Base-by-base conservation (phyloP, 2,888 invertebrate species). In the Epirrita christyi region DNA sequence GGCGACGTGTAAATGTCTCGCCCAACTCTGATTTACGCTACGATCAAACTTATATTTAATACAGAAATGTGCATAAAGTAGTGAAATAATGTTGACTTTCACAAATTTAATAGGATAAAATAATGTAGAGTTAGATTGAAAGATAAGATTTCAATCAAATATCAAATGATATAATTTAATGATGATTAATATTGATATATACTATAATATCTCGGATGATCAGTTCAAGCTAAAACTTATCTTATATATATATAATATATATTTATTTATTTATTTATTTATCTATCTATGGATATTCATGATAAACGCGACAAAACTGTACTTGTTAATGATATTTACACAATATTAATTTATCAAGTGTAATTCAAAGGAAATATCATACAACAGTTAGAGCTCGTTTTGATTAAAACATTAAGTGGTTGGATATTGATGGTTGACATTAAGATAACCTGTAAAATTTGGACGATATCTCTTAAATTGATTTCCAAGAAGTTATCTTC, bases 21-120 rank as follows among this genome's bases (percentile, higher is more conserved):
- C 27, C 38, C 42, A 46, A 50, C 54, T 49, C 58, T 65, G 67
- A 65, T 63, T 65, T 67, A 67, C 60, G 43, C 38, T 41, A 46
- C 34, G 49, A 40, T 61, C 44, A 60, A 56, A 61, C 46, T 58
- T 45, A 61, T 56, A 55, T 49, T 42, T 47, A 50, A 44, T 45
- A n/a, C 38, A 50, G 43, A 49, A 63, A 53, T 59, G 60, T 59
- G 42, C 54, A 37, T 59, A 59, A 54, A 54, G 47, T 47, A 43
- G 29, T 14, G 27, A 13, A 59, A 15, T 50, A 10, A 59, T 59
- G 46, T 47, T 50, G 6, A 36, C 36, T 45, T 54, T 29, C 29
- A 36, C 13, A 15, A 21, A 43, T 43, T 43, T 48, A 44, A 44
- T 48, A 44, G 29, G 47, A 15, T 14, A 11, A 32, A 45, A 27